Percentiles rank a stretch among this genome's conserved stretches.
phyloP scores from a whole-genome alignment of 2,888 invertebrate species.

The Apodemia hepburni region DNA sequence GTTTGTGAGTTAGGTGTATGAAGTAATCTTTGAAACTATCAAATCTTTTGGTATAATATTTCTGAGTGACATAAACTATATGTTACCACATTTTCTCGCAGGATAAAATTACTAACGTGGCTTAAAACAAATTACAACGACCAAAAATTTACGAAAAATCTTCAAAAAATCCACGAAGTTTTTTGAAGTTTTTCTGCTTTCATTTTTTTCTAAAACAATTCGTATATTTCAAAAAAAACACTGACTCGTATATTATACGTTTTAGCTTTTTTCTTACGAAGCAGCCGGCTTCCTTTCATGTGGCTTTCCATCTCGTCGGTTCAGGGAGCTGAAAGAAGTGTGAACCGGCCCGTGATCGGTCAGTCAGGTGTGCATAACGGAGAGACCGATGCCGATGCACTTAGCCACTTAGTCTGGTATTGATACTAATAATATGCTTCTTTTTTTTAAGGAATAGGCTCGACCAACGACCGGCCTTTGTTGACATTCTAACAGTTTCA shows the following conservation, averaged over 20 bases:
- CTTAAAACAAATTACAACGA: no score
- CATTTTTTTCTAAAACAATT: not conserved
- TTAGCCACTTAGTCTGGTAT: constrained; percentile 62
- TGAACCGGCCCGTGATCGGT: constrained; percentile 64
- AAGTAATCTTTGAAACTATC: no score
- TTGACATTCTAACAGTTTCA: not conserved
- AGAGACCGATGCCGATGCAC: constrained; percentile 47
- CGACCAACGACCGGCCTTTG: constrained; percentile 36
- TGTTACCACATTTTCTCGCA: no score
- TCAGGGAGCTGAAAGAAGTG: constrained; percentile 68
- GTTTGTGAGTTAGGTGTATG: no score
- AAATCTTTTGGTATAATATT: no score
- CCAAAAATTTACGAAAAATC: no score
- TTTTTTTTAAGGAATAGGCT: constrained; percentile 49
- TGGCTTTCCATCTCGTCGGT: constrained; percentile 68
- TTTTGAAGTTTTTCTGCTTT: no score
- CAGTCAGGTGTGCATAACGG: constrained; percentile 67
- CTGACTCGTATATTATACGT: constrained; percentile 30
- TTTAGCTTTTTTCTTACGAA: constrained; percentile 56
- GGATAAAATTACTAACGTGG: no score
- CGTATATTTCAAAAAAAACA: constrained; percentile 27
- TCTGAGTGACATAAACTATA: no score
- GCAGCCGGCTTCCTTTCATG: constrained; percentile 66
- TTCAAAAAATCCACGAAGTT: no score
- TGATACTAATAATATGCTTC: constrained; percentile 61